Percentiles rank a stretch among this genome's conserved stretches.
Conservation (phyloP, 2,113 vertebrate species). For the Sinocyclocheilus anshuiensis region DNA sequence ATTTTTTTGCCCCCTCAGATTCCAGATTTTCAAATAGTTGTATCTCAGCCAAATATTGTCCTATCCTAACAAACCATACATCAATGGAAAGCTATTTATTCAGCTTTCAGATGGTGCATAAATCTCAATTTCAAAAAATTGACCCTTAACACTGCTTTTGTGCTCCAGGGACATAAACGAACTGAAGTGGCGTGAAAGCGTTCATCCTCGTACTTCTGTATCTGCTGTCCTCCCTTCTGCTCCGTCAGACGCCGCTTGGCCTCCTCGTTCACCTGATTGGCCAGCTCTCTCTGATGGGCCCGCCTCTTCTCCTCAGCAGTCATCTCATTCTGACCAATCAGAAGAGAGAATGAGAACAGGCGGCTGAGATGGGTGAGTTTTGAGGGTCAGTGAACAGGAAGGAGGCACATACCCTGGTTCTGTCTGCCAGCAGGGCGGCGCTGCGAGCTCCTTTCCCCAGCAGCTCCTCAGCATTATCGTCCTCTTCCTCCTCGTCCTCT, state of each 20-base stretch:
- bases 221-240: constrained; percentile 92
- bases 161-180: no score
- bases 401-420: constrained; percentile 80
- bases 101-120: no score
- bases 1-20: no score
- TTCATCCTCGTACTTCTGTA: constrained; percentile 82
- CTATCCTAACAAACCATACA: no score
- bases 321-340: constrained; percentile 84
- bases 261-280: constrained; percentile 89
- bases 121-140: no score
- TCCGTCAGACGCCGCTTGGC: constrained; percentile 87
- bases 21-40: no score
- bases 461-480: constrained; percentile 85
- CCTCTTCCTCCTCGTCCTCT: constrained; percentile 90
- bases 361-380: background rate
- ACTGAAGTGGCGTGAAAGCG: no score
- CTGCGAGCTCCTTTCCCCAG: constrained; percentile 85
- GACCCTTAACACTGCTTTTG: no score
- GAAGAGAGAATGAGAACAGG: constrained; percentile 22
- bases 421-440: constrained; percentile 85
- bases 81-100: no score
- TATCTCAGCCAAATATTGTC: no score
- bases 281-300: constrained; percentile 89
- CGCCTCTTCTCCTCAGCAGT: constrained; percentile 93
- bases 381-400: background rate